Evolutionary conservation across 2,113 vertebrate genomes (phyloP), one percentile per base, ranked within the genome.

Genomic region (Rhabdomys dilectus): DNA sequence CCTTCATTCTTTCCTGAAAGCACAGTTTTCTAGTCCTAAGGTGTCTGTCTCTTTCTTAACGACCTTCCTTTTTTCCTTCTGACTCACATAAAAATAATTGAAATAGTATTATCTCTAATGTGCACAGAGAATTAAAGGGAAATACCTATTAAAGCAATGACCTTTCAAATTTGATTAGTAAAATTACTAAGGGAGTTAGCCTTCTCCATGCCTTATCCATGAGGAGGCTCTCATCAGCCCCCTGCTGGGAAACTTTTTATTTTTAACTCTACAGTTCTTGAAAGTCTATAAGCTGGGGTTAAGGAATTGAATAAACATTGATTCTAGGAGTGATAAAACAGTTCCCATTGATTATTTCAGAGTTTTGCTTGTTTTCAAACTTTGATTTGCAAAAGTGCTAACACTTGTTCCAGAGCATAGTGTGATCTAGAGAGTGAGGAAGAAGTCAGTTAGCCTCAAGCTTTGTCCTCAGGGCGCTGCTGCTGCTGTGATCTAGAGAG

Each of bases 301-400:
- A 42, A 48, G 64, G 81, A 87, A 68, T 92, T 53, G 66, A 91
- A 48, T 97, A 96, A 95, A 92, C 95, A 88, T 84, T 96, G 93
- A 95, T 94, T 97, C 78, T 94, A 39, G 91, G 78, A 77, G 42
- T 51, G 95, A 92, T 42, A 39, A 85, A 80, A 93, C 26, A 95
- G 58, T 81, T 73, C 2, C 51, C 8, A 17, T 84, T 3, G 72
- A 72, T 92, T 75, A 70, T 75, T 95, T 84, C 5, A 24, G 29
- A 10, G 5, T 68, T 82, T 77, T 4, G 0, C 60, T 80, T 93
- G 34, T 89, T 84, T 76, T 91, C 72, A 64, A 53, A 76, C 88
- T 97, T 97, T 91, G 64, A 80, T 75, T 96, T 94, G 73, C 60
- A 39, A 95, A 93, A 36, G 21, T 31, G 87, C 91, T 89, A 48